Base-by-base conservation (phyloP, 2,888 invertebrate genomes). In the Aricia artaxerxes region DNA sequence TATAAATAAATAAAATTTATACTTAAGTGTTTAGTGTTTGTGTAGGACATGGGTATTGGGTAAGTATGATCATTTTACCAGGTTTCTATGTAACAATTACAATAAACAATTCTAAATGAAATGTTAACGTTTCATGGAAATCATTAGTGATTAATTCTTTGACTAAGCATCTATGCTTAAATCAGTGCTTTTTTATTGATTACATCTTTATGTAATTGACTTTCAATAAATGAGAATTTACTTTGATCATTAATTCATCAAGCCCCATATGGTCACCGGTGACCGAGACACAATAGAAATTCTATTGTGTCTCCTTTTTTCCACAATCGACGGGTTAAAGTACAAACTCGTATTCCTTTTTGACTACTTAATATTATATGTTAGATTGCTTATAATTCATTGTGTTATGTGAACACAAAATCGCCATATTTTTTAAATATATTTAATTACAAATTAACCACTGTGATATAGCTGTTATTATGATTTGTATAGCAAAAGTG, bases 31-130 rank as follows among this genome's bases (percentile, higher is more conserved):
- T 64, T 13, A 69, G 69, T 69, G 35, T 1, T 57, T 35, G 16
- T 76, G 53, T 75, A 53, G 44, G 69, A 13, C 13, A 38, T 13
- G 69, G 69, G 69, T 69, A 57, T 16, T 13, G 69, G 69, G 69
- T 69, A 57, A 57, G 57, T 57, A 57, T 57, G 16, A 57, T 16
- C 13, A 16, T 57, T 16, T 57, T 57, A 16, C 57, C 13, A 57
- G 57, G 57, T 16, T 57, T 4, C 4, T 16, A 3, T 57, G 16
- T 57, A 57, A 57, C 57, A 13, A 13, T 57, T 57, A 57, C 57
- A 57, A 57, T 57, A 57, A 16, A 4, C 1, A 16, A 57, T 57
- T 57, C 57, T 16, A 57, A 57, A 57, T 57, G 16, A 57, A 57
- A 57, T 57, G 16, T 57, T 57, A 13, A 2, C 57, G 57, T 13